A percentile compares a stretch with the other conserved stretches of the same genome.
phyloP scores from a whole-genome alignment of 2,797 vertebrate species.

The Manis pentadactyla region DNA sequence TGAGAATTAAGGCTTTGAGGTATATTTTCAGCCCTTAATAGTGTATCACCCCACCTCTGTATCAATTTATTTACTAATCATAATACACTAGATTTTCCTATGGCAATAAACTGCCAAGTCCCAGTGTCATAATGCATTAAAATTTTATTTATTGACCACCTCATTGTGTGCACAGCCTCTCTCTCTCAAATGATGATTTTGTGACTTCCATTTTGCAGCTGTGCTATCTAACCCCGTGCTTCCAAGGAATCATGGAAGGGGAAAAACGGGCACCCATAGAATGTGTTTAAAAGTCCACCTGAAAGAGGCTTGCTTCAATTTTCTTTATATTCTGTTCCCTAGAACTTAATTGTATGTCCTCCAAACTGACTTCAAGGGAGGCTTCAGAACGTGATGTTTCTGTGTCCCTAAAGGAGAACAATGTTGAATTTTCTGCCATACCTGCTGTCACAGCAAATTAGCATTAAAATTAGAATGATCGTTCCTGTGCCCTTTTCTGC shows the following conservation, averaged over 20 bases:
- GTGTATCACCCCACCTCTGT: not conserved
- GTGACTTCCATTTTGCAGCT: not conserved
- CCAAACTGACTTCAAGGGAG: not conserved
- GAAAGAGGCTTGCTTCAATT: rapidly evolving
- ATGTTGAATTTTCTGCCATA: not conserved
- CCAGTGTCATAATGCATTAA: not conserved
- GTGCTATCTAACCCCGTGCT: not conserved
- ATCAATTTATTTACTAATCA: not conserved
- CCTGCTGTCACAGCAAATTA: rapidly evolving
- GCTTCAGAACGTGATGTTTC: not conserved
- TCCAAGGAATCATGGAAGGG: not conserved
- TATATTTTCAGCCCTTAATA: not conserved
- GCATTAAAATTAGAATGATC: not conserved
- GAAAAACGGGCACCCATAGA: not conserved
- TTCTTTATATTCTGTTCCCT: not conserved
- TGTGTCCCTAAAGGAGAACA: not conserved
- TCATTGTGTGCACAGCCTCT: not conserved
- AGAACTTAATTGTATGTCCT: not conserved
- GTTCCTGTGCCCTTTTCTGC: not conserved
- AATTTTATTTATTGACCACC: not conserved
- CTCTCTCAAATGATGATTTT: not conserved
- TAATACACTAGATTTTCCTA: not conserved
- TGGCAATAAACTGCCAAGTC: not conserved
- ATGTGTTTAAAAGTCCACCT: not conserved
- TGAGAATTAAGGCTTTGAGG: not conserved